Evolutionary conservation across 2,888 invertebrate species (phyloP).

Genomic region (Xestia ashworthii): DNA sequence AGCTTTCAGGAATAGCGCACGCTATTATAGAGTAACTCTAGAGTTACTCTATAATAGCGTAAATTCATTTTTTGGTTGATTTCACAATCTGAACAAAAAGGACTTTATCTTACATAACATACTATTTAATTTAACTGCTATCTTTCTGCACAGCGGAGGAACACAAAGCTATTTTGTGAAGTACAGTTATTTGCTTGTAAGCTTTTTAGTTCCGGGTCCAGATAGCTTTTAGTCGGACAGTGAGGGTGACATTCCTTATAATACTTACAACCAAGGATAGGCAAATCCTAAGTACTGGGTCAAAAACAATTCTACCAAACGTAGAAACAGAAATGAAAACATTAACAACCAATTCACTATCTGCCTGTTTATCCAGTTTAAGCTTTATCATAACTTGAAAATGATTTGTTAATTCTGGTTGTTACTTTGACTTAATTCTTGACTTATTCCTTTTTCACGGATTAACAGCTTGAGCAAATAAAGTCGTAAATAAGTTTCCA

Average conservation of each 20-base stretch:
- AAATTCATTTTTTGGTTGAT: not conserved
- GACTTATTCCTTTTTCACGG: not conserved
- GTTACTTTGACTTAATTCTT: not conserved
- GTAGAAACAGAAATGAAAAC: not conserved
- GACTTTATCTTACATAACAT: no score
- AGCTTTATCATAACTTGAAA: not conserved
- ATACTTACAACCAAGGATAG: not conserved
- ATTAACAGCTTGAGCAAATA: not conserved
- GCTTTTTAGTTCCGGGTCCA: not conserved
- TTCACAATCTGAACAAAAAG: not conserved
- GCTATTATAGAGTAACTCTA: no score
- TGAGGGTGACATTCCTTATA: not conserved
- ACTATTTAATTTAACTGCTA: not conserved
- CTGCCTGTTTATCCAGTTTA: not conserved
- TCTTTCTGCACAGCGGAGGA: not conserved
- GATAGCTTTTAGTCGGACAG: not conserved
- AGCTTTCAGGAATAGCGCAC: constrained; percentile 22
- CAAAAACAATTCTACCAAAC: not conserved
- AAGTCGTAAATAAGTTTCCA: not conserved
- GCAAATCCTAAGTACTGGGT: not conserved
- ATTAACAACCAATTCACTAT: not conserved
- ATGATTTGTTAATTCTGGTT: not conserved
- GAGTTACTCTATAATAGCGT: not conserved
- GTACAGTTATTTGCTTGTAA: not conserved
- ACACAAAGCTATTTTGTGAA: not conserved